Evolutionary conservation across 2,113 vertebrate genomes (phyloP).

Genomic region (Upupa epops): DNA sequence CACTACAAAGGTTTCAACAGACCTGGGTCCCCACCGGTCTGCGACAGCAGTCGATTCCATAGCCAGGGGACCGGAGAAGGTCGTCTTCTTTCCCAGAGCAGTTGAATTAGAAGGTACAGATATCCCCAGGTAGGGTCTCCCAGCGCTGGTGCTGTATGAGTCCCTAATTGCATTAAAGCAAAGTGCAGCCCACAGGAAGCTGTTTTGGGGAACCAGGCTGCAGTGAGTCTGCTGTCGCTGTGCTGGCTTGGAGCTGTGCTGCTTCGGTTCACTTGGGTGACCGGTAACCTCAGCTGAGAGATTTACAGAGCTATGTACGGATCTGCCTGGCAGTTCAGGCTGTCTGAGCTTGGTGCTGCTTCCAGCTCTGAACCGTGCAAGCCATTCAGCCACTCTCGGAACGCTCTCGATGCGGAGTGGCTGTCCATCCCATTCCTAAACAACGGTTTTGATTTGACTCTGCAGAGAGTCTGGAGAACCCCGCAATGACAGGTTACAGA

Average conservation of each 20-base stretch:
- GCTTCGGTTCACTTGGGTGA: background rate
- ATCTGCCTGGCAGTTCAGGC: background rate
- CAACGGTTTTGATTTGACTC: background rate
- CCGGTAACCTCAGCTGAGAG: background rate
- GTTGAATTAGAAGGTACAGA: background rate
- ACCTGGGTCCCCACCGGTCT: background rate
- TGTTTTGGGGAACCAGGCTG: background rate
- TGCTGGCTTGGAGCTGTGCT: background rate
- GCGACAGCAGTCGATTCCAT: background rate
- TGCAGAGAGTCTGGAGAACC: background rate
- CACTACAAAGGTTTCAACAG: background rate
- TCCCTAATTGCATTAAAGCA: background rate
- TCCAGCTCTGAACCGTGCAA: background rate
- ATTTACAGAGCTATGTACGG: background rate
- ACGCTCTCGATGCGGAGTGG: background rate
- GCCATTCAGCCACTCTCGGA: background rate
- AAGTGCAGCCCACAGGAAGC: background rate
- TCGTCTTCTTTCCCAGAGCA: background rate
- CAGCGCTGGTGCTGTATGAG: background rate
- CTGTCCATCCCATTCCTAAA: background rate
- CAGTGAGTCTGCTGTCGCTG: background rate
- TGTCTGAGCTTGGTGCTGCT: background rate
- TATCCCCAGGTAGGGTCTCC: background rate
- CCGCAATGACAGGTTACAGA: background rate
- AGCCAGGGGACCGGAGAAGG: background rate